These are phyloP conservation scores for Zygogramma bicolorata DNA, from an alignment of 2,888 invertebrate genomes.

Conservation along the genomic window DNA sequence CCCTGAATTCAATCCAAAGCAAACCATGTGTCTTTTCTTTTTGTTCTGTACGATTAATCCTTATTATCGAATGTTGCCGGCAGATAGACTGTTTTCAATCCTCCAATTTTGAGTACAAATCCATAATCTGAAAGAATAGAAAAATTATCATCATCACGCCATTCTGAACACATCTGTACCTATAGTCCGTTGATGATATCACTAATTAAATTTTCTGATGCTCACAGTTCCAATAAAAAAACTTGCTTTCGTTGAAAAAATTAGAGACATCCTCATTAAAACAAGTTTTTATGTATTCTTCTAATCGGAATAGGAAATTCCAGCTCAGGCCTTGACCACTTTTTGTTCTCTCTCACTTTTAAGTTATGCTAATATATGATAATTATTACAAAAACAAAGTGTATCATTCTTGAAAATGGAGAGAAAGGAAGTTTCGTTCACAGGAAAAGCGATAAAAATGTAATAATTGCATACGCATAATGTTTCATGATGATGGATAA, in stretches of 20 bases:
- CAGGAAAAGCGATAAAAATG: background rate
- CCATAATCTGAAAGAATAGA: no score
- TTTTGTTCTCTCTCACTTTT: slow-evolving; percentile 11
- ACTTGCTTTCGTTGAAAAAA: background rate
- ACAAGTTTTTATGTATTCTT: background rate
- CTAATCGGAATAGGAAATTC: slow-evolving; percentile 2
- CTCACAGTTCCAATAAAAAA: background rate
- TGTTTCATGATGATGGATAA: background rate
- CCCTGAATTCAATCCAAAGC: no score
- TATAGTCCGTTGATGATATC: background rate
- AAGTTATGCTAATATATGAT: background rate
- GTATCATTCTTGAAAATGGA: background rate
- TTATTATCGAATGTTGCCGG: no score
- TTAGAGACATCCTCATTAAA: background rate
- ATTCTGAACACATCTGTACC: background rate
- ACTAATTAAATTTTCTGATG: background rate
- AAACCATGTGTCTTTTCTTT: no score
- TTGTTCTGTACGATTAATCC: no score
- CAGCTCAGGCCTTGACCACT: background rate
- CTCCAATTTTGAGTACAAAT: no score
- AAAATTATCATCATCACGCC: background rate
- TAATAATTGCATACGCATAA: background rate
- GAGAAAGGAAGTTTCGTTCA: background rate
- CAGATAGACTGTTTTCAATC: no score
- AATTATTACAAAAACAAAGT: background rate